Evolutionary conservation across 30 jellyfish, hydroid and myxozoan genomes (phyloP).

Genomic region (Turritopsis dohrnii): DNA sequence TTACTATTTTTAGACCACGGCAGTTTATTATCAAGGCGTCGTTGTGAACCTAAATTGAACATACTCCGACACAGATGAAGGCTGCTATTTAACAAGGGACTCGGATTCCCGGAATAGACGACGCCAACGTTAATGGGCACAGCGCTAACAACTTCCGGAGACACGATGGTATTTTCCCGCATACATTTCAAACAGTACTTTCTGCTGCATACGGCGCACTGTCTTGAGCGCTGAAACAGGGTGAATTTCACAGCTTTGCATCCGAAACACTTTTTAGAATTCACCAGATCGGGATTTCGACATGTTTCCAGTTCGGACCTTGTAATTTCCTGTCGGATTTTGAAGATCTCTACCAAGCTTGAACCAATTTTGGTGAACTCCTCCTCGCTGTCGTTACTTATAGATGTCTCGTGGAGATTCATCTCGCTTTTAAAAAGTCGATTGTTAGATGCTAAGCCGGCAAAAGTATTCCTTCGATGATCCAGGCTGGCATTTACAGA

Average conservation of each 20-base stretch:
- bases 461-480: background rate
- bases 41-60: conserved; percentile 3
- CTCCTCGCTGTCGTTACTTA: conserved; percentile 36
- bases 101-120: background rate
- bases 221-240: conserved; percentile 42
- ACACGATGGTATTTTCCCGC: conserved; percentile 38
- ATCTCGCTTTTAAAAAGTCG: background rate
- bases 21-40: background rate
- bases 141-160: conserved; percentile 50
- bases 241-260: conserved; percentile 55
- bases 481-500: background rate
- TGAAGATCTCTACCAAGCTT: conserved; percentile 66
- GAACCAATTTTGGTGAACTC: conserved; percentile 72
- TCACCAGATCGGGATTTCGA: conserved; percentile 26
- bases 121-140: conserved; percentile 27
- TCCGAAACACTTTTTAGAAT: conserved; percentile 60
- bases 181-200: conserved; percentile 63
- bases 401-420: background rate
- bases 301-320: conserved; percentile 64
- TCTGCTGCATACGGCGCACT: conserved; percentile 66
- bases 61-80: background rate
- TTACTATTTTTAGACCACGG: background rate
- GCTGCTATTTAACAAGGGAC: background rate
- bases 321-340: conserved; percentile 84
- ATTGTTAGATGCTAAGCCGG: background rate